Conservation (phyloP, 2,888 invertebrate genomes). For the Ectropis crepuscularia region DNA sequence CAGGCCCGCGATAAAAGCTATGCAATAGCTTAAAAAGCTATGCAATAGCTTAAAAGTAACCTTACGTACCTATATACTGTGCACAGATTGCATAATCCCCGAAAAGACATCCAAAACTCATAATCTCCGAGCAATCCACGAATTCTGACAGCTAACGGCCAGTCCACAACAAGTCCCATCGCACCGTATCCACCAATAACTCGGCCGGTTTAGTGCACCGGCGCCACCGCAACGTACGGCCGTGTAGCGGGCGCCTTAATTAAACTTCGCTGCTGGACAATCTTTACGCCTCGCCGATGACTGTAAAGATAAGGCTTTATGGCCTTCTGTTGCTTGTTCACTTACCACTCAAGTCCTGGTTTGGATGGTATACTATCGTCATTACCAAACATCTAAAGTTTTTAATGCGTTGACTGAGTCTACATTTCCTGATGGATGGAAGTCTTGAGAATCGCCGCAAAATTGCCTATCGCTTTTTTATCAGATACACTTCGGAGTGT, state of each 20-base stretch:
- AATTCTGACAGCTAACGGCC: constrained; percentile 26
- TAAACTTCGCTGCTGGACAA: constrained; percentile 36
- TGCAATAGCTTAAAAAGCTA: no score
- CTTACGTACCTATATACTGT: no score
- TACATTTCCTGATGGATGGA: no score
- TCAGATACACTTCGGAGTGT: no score
- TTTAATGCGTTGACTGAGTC: no score
- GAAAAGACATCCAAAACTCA: background rate
- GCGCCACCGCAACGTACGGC: constrained; percentile 30
- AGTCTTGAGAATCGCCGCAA: no score
- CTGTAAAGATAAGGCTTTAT: constrained; percentile 23
- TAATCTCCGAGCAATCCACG: constrained; percentile 14
- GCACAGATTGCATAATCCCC: no score
- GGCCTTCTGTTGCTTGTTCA: background rate
- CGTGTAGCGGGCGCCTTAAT: constrained; percentile 32
- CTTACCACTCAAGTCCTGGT: background rate
- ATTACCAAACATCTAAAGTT: no score
- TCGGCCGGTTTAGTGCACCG: constrained; percentile 35
- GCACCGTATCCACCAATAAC: constrained; percentile 31
- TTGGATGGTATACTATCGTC: no score
- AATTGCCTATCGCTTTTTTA: no score
- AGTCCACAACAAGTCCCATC: constrained; percentile 29
- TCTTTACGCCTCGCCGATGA: constrained; percentile 19
- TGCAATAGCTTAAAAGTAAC: no score
- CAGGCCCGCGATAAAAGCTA: no score